phyloP scores from a whole-genome alignment of 2,888 invertebrate genomes.

The Ptychoptera albimana region DNA sequence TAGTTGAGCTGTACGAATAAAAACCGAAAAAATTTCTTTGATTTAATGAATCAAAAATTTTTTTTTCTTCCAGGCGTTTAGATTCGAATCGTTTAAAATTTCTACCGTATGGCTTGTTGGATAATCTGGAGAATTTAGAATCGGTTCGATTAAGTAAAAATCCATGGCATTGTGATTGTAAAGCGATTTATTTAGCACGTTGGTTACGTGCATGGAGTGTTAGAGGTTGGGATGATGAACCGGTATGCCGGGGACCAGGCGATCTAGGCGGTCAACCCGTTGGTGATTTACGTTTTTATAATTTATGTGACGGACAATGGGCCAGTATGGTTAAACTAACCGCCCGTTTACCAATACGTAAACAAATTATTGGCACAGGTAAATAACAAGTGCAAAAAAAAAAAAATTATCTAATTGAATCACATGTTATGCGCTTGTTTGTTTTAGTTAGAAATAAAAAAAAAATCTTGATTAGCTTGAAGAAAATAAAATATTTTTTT shows the following conservation, averaged over 20 bases:
- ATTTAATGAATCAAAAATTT: conserved; percentile 8
- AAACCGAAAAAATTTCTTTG: too few relatives aligned
- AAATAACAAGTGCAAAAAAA: too few relatives aligned
- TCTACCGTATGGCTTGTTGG: conserved; percentile 42
- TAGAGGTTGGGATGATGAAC: conserved; percentile 35
- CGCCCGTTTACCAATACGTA: conserved; percentile 26
- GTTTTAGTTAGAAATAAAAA: too few relatives aligned
- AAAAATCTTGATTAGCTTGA: too few relatives aligned
- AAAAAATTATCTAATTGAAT: too few relatives aligned
- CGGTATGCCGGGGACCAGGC: conserved; percentile 36
- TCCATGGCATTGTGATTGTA: conserved; percentile 48
- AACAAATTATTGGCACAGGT: conserved; percentile 8
- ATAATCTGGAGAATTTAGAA: conserved; percentile 35
- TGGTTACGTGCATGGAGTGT: conserved; percentile 34
- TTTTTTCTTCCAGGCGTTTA: conserved; percentile 23
- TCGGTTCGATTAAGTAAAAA: conserved; percentile 45
- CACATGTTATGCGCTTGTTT: too few relatives aligned
- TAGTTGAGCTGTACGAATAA: conserved; percentile 35
- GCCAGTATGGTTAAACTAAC: conserved; percentile 43
- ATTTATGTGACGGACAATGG: conserved; percentile 56
- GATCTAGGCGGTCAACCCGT: conserved; percentile 34
- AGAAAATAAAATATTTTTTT: too few relatives aligned
- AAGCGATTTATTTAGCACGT: conserved; percentile 44
- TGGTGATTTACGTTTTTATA: conserved; percentile 38
- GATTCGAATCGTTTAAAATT: conserved; percentile 46